A percentile compares a stretch with the other conserved stretches of the same genome.
Conservation (phyloP, 2,888 invertebrate genomes). For the Rhamnusium bicolor region DNA sequence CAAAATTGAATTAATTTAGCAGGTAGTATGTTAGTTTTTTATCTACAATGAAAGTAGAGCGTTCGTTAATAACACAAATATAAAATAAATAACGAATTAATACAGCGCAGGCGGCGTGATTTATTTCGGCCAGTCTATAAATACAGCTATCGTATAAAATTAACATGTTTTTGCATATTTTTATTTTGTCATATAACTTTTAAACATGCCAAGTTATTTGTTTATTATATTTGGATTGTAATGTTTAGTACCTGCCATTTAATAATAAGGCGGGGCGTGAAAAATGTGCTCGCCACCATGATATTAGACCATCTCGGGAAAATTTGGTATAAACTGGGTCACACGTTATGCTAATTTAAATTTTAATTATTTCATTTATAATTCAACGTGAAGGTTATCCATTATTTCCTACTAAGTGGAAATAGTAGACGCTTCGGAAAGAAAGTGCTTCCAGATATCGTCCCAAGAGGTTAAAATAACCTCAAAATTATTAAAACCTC, state of each 20-base stretch:
- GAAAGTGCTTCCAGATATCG: too few relatives aligned
- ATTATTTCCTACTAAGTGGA: neutral
- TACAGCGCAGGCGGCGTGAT: neutral
- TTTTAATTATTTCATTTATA: neutral
- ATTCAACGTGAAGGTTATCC: neutral
- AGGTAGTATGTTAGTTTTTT: too few relatives aligned
- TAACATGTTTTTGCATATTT: constrained; percentile 4
- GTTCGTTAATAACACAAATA: too few relatives aligned
- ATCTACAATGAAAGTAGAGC: neutral
- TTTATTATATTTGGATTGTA: neutral
- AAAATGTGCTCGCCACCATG: neutral
- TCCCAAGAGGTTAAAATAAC: too few relatives aligned
- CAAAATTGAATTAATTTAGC: too few relatives aligned
- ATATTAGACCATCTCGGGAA: neutral
- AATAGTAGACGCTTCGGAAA: neutral
- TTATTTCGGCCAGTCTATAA: neutral
- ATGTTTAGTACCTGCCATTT: neutral
- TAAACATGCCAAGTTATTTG: neutral
- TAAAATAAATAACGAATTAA: neutral
- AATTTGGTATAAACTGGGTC: neutral
- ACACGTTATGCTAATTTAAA: neutral
- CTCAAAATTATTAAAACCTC: too few relatives aligned
- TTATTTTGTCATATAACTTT: neutral
- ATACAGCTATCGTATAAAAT: constrained; percentile 6
- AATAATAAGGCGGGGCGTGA: neutral